Base-by-base conservation (phyloP, 1,140 invertebrate genomes). In the Brachionus rubens region DNA sequence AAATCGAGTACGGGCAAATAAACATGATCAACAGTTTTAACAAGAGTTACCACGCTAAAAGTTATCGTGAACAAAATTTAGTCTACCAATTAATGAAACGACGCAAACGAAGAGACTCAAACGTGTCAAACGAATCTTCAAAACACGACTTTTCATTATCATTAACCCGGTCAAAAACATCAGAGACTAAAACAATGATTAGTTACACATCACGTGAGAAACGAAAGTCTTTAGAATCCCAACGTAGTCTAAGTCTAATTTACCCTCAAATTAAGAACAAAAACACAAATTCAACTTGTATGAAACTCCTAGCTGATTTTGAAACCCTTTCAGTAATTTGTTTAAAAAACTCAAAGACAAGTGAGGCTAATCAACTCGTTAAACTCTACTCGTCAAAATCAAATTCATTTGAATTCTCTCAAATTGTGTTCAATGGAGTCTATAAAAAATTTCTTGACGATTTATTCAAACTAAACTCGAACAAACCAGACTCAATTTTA, bases 1-100 rank as follows among this genome's bases (percentile, higher is more conserved):
- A 81, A 33, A 79, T 76, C 48, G 68, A 80, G 46, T 75, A 79
- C 3, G 82, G 81, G 12, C 67, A 78, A 41, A 79, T 83, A 19
- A 59, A 54, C 81, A 46, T 52, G 76, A 14, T 78, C 80, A 48
- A 76, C 79, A 33, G 65, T 81, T 14, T 77, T 62, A 26, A 76
- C 78, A 26, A 75, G 67, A 12, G 77, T 77, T 28, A 78, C n/a
- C n/a, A n/a, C 79, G 62, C 77, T 78, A 67, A 72, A 43, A 78
- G 79, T 77, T 79, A 80, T 48, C 78, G 79, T 16, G 75, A 72
- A 41, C 68, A 72, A 41, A 33, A 72, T 41, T 52, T 54, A 5
- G 24, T 72, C 12, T 72, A 72, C 33, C 43, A 72, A 41, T 16
- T 72, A 3, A 50, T 72, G 47, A 72, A 72, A 52, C 30, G 50